Conservation (phyloP, 2,888 invertebrate species). For the Drosophila birchii region DNA sequence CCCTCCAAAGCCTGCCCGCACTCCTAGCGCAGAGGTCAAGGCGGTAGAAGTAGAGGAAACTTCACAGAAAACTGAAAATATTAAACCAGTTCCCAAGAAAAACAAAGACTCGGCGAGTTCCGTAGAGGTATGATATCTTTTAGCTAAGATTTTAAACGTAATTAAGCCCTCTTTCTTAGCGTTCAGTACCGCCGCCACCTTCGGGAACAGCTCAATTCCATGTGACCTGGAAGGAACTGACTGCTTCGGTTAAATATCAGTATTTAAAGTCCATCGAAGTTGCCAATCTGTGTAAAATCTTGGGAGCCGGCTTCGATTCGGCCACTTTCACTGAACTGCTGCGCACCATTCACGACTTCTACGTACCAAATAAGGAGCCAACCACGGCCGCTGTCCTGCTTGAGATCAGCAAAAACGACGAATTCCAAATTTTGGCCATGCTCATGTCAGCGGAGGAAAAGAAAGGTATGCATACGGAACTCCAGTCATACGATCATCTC, state of each 20-base stretch:
- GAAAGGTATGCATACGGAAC: slow-evolving; percentile 58
- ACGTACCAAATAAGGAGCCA: slow-evolving; percentile 75
- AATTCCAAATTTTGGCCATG: slow-evolving; percentile 80
- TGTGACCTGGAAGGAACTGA: slow-evolving; percentile 83
- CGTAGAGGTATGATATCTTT: slow-evolving; percentile 11
- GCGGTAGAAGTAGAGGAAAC: not conserved
- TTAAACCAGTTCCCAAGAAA: not conserved
- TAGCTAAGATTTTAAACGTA: not conserved
- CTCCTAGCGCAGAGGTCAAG: not conserved
- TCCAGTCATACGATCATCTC: not conserved
- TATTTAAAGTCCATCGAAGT: slow-evolving; percentile 83
- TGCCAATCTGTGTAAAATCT: slow-evolving; percentile 77
- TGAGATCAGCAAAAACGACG: slow-evolving; percentile 82
- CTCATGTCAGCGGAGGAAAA: slow-evolving; percentile 81
- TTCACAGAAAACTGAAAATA: slow-evolving; percentile 1
- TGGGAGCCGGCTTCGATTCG: slow-evolving; percentile 83
- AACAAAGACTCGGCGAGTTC: not conserved
- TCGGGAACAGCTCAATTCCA: slow-evolving; percentile 83
- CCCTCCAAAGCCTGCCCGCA: not conserved
- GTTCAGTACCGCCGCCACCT: slow-evolving; percentile 75
- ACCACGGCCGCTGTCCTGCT: slow-evolving; percentile 68
- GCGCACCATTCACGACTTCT: slow-evolving; percentile 75
- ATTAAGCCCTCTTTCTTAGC: slow-evolving; percentile 43
- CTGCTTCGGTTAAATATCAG: slow-evolving; percentile 78
- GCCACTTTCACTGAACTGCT: slow-evolving; percentile 81